phyloP scores from a whole-genome alignment of 2,888 invertebrate species.

The Mactromeris polynyma region DNA sequence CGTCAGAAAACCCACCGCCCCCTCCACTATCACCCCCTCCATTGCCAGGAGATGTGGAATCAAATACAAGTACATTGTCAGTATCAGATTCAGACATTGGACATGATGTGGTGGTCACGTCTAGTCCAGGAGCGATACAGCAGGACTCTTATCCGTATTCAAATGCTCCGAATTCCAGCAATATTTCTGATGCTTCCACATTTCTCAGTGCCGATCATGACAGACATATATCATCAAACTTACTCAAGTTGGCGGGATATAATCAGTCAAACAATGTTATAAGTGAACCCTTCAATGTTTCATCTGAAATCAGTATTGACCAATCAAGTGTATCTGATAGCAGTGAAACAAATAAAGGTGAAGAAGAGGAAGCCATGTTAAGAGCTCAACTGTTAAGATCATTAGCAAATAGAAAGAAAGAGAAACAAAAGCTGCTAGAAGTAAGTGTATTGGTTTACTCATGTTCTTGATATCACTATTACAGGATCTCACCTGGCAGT shows the following conservation, averaged over 20 bases:
- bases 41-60: conserved; percentile 13
- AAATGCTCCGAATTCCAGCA: not conserved
- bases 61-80: not conserved
- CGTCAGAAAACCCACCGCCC: conserved; percentile 54
- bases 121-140: not conserved
- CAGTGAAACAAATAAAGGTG: conserved; percentile 51
- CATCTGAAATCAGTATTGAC: not conserved
- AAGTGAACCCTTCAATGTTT: not conserved
- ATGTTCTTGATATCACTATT: not conserved
- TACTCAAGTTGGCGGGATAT: not conserved
- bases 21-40: conserved; percentile 58
- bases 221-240: not conserved
- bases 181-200: not conserved
- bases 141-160: not conserved
- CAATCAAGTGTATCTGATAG: not conserved
- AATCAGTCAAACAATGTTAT: not conserved
- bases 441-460: conserved; percentile 24
- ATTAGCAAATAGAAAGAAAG: conserved; percentile 72
- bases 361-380: conserved; percentile 75
- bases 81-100: not conserved
- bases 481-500: not conserved
- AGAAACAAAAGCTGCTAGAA: conserved; percentile 63
- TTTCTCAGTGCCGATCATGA: not conserved
- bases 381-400: conserved; percentile 79
- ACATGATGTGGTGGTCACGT: not conserved